These are phyloP conservation scores for Drosophila algonquin DNA, from an alignment of 2,888 invertebrate species.

Conservation along the genomic window DNA sequence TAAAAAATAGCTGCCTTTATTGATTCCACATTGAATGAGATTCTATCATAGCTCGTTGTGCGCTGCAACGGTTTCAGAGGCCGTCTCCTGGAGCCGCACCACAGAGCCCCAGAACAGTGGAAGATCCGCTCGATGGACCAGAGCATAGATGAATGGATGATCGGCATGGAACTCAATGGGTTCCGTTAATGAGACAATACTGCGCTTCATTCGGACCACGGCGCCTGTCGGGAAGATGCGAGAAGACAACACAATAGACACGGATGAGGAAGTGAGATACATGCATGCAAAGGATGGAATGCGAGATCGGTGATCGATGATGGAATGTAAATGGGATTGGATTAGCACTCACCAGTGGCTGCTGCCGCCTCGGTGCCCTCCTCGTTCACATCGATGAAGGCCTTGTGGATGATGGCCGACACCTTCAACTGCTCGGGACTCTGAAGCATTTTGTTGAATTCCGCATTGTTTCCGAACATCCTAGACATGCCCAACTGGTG, in stretches of 20 bases:
- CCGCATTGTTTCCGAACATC: slow-evolving; percentile 86
- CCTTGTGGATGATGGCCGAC: slow-evolving; percentile 91
- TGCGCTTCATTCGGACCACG: slow-evolving; percentile 84
- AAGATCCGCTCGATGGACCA: slow-evolving; percentile 49
- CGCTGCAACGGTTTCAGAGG: slow-evolving; percentile 30
- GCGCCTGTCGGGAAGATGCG: slow-evolving; percentile 66
- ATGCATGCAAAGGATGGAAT: slow-evolving; percentile 11
- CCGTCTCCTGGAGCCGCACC: slow-evolving; percentile 37
- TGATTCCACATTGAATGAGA: slow-evolving; percentile 26
- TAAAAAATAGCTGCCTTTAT: slow-evolving; percentile 32
- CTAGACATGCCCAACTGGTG: slow-evolving; percentile 88
- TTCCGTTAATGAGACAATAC: slow-evolving; percentile 43
- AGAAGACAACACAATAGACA: slow-evolving; percentile 45
- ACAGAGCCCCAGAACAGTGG: slow-evolving; percentile 69
- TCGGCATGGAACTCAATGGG: slow-evolving; percentile 71
- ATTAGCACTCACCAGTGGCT: slow-evolving; percentile 85
- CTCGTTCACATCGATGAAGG: slow-evolving; percentile 94
- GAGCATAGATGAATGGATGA: slow-evolving; percentile 79
- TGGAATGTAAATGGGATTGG: not conserved
- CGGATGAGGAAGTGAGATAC: slow-evolving; percentile 27
- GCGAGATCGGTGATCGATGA: not conserved
- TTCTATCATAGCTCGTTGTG: slow-evolving; percentile 60
- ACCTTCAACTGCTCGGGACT: slow-evolving; percentile 84
- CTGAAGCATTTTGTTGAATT: slow-evolving; percentile 88
- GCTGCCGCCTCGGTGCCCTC: slow-evolving; percentile 95